phyloP scores from a whole-genome alignment of 2,113 vertebrate species.

The Tympanuchus pallidicinctus region DNA sequence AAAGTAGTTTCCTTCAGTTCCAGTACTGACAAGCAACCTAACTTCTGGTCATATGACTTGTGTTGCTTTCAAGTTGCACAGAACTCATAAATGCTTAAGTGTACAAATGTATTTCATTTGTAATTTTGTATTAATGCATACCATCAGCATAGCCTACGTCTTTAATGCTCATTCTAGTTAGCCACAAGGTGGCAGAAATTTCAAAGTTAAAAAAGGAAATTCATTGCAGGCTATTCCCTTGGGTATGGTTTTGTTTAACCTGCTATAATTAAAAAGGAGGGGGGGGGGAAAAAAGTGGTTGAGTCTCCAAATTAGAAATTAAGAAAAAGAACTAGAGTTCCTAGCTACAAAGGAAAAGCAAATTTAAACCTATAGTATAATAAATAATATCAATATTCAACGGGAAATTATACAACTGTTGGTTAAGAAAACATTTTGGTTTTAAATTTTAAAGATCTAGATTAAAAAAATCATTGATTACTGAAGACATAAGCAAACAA shows the following conservation, averaged over 20 bases:
- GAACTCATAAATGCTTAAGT: constrained; percentile 50
- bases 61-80: background rate
- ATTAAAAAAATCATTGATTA: background rate
- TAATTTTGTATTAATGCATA: constrained; percentile 40
- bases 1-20: background rate
- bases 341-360: background rate
- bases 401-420: accelerated
- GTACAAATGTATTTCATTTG: constrained; percentile 66
- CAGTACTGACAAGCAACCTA: constrained; percentile 30
- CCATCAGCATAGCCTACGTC: background rate
- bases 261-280: background rate
- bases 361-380: background rate
- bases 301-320: background rate
- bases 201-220: constrained; percentile 53
- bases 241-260: background rate
- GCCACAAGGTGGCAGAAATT: constrained; percentile 82
- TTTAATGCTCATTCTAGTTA: constrained; percentile 29
- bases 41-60: constrained; percentile 34
- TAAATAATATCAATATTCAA: background rate
- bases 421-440: background rate
- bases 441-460: background rate
- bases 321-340: background rate
- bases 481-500: background rate
- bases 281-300: background rate
- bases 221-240: background rate